Evolutionary conservation across 2,797 vertebrate species (phyloP).

Genomic region (Phrynocephalus forsythii): DNA sequence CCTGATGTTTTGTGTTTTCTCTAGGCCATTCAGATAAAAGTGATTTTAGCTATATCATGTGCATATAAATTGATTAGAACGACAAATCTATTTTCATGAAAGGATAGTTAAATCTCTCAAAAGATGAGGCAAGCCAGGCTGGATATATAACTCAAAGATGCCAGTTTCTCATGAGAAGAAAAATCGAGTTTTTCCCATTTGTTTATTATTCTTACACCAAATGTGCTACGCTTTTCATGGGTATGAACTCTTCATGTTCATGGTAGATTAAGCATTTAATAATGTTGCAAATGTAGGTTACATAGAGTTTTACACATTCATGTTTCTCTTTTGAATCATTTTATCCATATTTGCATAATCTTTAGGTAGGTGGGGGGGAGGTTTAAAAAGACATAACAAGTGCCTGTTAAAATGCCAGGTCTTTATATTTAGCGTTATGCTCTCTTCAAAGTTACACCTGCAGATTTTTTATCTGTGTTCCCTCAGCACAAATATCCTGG

Average conservation of each 20-base stretch:
- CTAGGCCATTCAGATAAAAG: constrained; percentile 34
- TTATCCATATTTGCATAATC: constrained; percentile 54
- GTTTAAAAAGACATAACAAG: constrained; percentile 47
- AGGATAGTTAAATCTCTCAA: constrained; percentile 64
- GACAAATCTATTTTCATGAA: constrained; percentile 71
- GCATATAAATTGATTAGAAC: constrained; percentile 61
- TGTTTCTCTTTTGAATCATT: constrained; percentile 17
- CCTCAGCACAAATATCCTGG: constrained; percentile 78
- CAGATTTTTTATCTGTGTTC: constrained; percentile 87
- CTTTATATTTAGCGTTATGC: constrained; percentile 76
- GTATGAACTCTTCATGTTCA: constrained; percentile 45
- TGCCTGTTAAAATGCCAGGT: constrained; percentile 60
- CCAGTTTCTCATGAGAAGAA: constrained; percentile 53
- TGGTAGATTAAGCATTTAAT: constrained; percentile 30
- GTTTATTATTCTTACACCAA: constrained; percentile 16
- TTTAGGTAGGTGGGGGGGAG: constrained; percentile 25
- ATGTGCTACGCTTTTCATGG: constrained; percentile 34
- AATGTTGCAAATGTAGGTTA: constrained; percentile 36
- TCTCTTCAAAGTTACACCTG: constrained; percentile 82
- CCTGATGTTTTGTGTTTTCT: constrained; percentile 28
- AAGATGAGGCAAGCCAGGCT: constrained; percentile 44
- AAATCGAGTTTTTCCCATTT: neutral
- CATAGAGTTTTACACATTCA: constrained; percentile 20
- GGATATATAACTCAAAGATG: constrained; percentile 39
- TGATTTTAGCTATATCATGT: constrained; percentile 27